Evolutionary conservation across 2,888 invertebrate genomes (phyloP), one percentile per base, ranked within the genome.

Genomic region (Andrena trimmerana): DNA sequence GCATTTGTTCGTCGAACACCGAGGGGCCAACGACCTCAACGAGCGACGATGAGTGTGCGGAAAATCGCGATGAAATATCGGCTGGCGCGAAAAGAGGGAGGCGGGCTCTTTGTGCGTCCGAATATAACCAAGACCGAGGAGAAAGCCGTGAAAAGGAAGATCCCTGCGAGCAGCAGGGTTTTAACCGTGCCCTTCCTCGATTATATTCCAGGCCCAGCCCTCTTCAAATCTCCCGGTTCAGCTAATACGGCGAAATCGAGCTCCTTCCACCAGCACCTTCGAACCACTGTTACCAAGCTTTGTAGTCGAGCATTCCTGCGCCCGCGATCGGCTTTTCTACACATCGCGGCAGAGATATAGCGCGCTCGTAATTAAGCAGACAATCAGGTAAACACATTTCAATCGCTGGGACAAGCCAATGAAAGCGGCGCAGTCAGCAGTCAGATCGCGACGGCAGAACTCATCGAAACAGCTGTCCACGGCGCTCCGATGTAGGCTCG

Each of bases 51-150:
- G 87, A 85, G 76, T 83, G 76, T 59, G 84, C 84, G 80, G 73
- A 87, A 87, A 87, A 74, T 83, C 75, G 81, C 73, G 79, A 87
- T 84, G 73, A 78, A 87, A 82, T 80, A 80, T 81, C 83, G 73
- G 77, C 3, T 42, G 50, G 69, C 50, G 54, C 54, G 85, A 70
- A 65, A 78, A 77, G 20, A 62, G 20, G 27, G 10, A 29, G 67
- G 54, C 60, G 52, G 57, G 2, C 24, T 57, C 63, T 69, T 84
- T 80, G 84, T 76, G 75, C n/a, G 65, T 63, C 71, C 66, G 60
- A 80, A 42, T 68, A 59, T 54, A 72, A 80, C 70, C 33, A 42
- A 63, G 29, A 57, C 48, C 71, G 36, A 42, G 81, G 52, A 60
- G 67, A 36, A 70, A 63, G 70, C 54, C 65, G 78, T 63, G 78